A percentile compares a stretch with the other conserved stretches of the same genome.
Evolutionary conservation across 2,797 vertebrate species (phyloP).

Genomic region (Xenopus petersii): DNA sequence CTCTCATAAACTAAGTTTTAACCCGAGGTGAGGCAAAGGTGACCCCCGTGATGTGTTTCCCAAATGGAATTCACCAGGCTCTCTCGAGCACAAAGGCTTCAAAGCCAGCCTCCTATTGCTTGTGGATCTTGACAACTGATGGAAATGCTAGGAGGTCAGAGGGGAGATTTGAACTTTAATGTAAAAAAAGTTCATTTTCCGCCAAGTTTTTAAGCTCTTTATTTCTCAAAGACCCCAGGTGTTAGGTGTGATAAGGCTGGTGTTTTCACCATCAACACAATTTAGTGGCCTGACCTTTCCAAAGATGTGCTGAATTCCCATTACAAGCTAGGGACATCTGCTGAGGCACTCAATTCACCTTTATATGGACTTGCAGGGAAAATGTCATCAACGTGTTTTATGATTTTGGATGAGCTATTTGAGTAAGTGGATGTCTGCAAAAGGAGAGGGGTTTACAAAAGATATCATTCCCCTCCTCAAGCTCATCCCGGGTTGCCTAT

Average conservation of each 20-base stretch:
- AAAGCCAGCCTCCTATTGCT: slow-evolving; percentile 17
- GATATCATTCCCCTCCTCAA: too few relatives aligned
- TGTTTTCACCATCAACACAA: slow-evolving; percentile 14
- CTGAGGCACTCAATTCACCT: neutral
- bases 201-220: slow-evolving; percentile 18
- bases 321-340: neutral
- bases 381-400: slow-evolving; percentile 8
- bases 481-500: too few relatives aligned
- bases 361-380: neutral
- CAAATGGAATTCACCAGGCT: slow-evolving; percentile 39
- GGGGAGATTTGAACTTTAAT: slow-evolving; percentile 30
- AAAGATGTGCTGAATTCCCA: slow-evolving; percentile 9
- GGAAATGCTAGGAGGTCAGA: slow-evolving; percentile 45
- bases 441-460: too few relatives aligned
- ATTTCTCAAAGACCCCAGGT: slow-evolving; percentile 12
- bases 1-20: slow-evolving; percentile 51
- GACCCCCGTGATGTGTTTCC: slow-evolving; percentile 28
- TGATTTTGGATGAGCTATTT: neutral
- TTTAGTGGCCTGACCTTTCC: slow-evolving; percentile 38
- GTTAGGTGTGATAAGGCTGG: neutral
- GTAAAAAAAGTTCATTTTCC: slow-evolving; percentile 23
- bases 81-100: slow-evolving; percentile 45
- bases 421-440: neutral
- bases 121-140: slow-evolving; percentile 8
- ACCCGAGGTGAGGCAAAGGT: slow-evolving; percentile 16